Percentiles rank a stretch among this genome's conserved stretches.
phyloP scores from a whole-genome alignment of 2,888 invertebrate genomes.

The Volucella inanis region DNA sequence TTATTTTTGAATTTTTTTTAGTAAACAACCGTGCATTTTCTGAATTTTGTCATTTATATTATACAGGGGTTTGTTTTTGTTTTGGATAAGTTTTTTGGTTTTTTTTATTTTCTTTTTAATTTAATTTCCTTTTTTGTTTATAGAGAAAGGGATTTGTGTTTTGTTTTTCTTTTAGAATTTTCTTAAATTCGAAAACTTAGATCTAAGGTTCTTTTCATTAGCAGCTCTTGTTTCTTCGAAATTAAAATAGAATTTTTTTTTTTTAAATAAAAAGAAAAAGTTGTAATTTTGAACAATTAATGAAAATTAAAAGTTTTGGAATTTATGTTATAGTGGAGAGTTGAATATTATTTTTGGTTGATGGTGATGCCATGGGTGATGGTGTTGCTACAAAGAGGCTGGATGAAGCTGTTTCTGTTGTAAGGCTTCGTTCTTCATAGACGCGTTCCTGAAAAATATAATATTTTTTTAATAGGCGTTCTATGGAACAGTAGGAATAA shows the following conservation, averaged over 20 bases:
- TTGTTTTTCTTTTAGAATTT: slow-evolving; percentile 31
- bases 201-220: slow-evolving; percentile 24
- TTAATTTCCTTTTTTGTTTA: slow-evolving; percentile 36
- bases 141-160: slow-evolving; percentile 51
- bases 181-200: slow-evolving; percentile 59
- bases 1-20: slow-evolving; percentile 56
- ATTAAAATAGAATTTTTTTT: slow-evolving; percentile 36
- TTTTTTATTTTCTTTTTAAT: slow-evolving; percentile 34
- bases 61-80: slow-evolving; percentile 62
- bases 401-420: slow-evolving; percentile 82
- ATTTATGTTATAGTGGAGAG: slow-evolving; percentile 80
- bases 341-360: slow-evolving; percentile 80
- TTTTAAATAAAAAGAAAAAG: slow-evolving; percentile 6
- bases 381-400: slow-evolving; percentile 82
- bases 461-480: background rate
- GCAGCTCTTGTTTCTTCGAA: slow-evolving; percentile 31
- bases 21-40: slow-evolving; percentile 76
- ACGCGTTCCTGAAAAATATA: slow-evolving; percentile 79
- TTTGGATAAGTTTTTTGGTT: background rate
- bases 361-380: slow-evolving; percentile 82
- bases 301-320: slow-evolving; percentile 3
- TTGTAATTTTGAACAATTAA: slow-evolving; percentile 5
- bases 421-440: slow-evolving; percentile 82
- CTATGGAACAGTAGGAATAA: background rate
- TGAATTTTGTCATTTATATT: slow-evolving; percentile 69